Conservation (phyloP, 2,113 vertebrate genomes). For the Thunnus thynnus region DNA sequence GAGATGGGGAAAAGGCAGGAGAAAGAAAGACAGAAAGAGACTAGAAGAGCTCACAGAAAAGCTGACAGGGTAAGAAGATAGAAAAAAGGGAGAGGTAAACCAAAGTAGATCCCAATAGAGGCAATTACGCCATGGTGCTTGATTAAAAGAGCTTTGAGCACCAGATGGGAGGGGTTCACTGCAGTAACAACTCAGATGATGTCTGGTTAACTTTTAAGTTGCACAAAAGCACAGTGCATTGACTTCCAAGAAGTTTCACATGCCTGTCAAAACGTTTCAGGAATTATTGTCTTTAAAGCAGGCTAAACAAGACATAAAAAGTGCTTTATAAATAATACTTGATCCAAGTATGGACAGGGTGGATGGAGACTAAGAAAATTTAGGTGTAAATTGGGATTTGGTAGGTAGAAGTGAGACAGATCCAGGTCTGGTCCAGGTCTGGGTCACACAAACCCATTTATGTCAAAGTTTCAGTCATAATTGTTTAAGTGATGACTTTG, state of each 20-base stretch:
- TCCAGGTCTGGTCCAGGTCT: no score
- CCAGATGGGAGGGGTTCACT: constrained; percentile 42
- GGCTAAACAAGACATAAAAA: no score
- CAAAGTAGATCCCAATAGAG: constrained; percentile 49
- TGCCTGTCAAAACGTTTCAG: no score
- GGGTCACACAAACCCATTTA: no score
- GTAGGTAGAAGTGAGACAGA: no score
- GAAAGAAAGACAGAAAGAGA: neutral
- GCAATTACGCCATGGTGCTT: constrained; percentile 11
- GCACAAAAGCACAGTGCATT: neutral
- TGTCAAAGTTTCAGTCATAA: no score
- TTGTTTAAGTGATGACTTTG: no score
- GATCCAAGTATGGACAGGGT: no score
- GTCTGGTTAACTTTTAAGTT: neutral
- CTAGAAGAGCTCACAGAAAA: neutral
- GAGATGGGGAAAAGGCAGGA: neutral
- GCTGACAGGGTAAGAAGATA: constrained; percentile 7
- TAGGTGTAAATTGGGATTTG: no score
- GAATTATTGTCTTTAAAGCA: no score
- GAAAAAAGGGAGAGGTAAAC: constrained; percentile 9
- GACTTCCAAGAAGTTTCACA: neutral
- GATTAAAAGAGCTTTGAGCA: constrained; percentile 1
- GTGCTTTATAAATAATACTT: no score
- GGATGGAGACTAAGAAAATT: no score
- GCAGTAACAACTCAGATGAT: constrained; percentile 11